Base-by-base conservation (phyloP, 2,797 vertebrate genomes). In the Synaphobranchus kaupii region DNA sequence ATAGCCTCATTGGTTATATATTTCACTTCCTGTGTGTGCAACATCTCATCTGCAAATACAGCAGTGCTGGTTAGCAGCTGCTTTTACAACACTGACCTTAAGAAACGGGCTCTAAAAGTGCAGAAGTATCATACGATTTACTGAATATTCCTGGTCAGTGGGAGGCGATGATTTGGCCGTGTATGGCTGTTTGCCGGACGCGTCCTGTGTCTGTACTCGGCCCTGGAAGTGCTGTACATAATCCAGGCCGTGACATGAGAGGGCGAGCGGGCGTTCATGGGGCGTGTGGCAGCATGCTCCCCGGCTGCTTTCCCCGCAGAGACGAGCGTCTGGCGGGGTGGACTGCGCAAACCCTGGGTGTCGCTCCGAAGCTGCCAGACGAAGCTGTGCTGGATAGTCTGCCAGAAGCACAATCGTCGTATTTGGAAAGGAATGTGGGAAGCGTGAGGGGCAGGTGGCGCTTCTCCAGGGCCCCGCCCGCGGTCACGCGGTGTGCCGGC, bases 191-290 rank as follows among this genome's bases (percentile, higher is more conserved):
- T 6, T n/a, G 39, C 12, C n/a, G 4, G 31, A 44, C 34, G 31
- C 68, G 4, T n/a, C 1, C 47, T 39, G 78, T 15, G 44, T 81
- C 6, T 80, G 78, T 47, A n/a, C 68, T n/a, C 9, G 13, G 28
- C 68, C 68, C 9, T 12, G 28, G 73, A 44, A 39, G 73, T n/a
- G 20, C 73, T 22, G 13, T 22, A 7, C 8, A 9, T 39, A 78
- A 2, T 3, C 47, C 78, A 50, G 20, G 17, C 78, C 50, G 44
- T n/a, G 47, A 8, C 6, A 20, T 10, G 68, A 83, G 54, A 34
- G 12, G 82, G 9, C 50, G 12, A 73, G 63, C 66, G 58, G 68
- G 63, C 83, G 86, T 28, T 81, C 47, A 39, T 48, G 47, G 83
- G 39, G 71, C 34, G 28, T 6, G 31, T 15, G 28, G 34, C 13